Conservation (phyloP, 2,113 vertebrate genomes). For the Hippocampus barbouri region DNA sequence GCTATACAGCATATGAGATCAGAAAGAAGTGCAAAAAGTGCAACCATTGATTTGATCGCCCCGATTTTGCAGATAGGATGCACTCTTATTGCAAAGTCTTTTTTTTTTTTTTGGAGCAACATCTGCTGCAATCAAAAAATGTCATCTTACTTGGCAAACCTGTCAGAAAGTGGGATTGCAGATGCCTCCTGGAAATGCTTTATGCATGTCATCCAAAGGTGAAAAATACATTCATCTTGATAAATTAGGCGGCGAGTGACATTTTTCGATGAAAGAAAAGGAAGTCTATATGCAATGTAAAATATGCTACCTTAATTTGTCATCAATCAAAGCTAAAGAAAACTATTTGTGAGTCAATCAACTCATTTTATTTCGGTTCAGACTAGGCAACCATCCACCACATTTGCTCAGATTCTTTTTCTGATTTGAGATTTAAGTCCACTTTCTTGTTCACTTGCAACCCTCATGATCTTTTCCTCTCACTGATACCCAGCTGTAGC, state of each 20-base stretch:
- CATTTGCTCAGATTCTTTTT: not conserved
- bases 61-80: not conserved
- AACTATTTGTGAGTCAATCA: not conserved
- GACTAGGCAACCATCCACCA: not conserved
- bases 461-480: too few relatives aligned
- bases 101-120: not conserved
- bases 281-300: too few relatives aligned
- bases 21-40: conserved; percentile 26
- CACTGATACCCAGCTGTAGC: too few relatives aligned
- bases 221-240: not conserved
- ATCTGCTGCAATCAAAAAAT: not conserved
- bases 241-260: not conserved
- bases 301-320: not conserved
- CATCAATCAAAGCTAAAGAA: not conserved
- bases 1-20: conserved; percentile 9
- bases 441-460: too few relatives aligned
- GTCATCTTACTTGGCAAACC: not conserved
- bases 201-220: not conserved
- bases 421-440: too few relatives aligned
- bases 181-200: not conserved
- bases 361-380: not conserved
- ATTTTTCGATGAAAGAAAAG: not conserved
- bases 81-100: not conserved
- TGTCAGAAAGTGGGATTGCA: not conserved
- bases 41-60: not conserved